Evolutionary conservation across 2,888 invertebrate genomes (phyloP), one percentile per base, ranked within the genome.

Genomic region (Eudemis profundana): DNA sequence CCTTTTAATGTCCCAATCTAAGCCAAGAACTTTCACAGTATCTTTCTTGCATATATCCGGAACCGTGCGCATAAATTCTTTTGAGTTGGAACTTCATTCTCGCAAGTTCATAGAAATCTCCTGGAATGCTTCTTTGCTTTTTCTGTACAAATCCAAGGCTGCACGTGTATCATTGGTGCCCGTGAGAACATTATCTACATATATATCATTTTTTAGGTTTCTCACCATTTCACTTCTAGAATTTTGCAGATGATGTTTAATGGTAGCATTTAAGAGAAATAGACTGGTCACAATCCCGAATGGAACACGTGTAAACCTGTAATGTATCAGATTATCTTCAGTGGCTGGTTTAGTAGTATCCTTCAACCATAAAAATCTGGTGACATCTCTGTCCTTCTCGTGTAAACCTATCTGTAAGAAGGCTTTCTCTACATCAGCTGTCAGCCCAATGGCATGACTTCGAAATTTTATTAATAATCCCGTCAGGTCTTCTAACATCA

Each of bases 401-500:
- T 29, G 10, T 33, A 50, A 17, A 2, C 51, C 51, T 10, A 51
- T 51, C 12, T 51, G 51, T 17, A 75, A 46, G 65, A 77, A 75
- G 0, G 72, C 73, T n/a, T n/a, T n/a, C n/a, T n/a, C n/a, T n/a
- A n/a, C n/a, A n/a, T n/a, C 76, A 14, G 74, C 72, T 23, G 54
- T 36, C 3, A 74, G 61, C 0, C 70, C 74, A 19, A 74, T 66
- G 1, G 19, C 19, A 17, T 73, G 49, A 7, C 40, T 10, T 60
- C 75, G 66, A 54, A 75, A 77, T 53, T 49, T 66, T 69, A 72
- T 40, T 3, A 75, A 10, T 4, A 75, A 27, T 8, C 66, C 73
- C 4, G 70, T 72, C 0, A 75, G 46, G 29, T 77, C 72, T 65
- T 75, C 73, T 40, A 77, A 23, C 67, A 75, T 49, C 10, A 65